These are phyloP conservation scores for Toxotes lorentzi DNA, from an alignment of 2,797 vertebrate species.

Conservation along the genomic window DNA sequence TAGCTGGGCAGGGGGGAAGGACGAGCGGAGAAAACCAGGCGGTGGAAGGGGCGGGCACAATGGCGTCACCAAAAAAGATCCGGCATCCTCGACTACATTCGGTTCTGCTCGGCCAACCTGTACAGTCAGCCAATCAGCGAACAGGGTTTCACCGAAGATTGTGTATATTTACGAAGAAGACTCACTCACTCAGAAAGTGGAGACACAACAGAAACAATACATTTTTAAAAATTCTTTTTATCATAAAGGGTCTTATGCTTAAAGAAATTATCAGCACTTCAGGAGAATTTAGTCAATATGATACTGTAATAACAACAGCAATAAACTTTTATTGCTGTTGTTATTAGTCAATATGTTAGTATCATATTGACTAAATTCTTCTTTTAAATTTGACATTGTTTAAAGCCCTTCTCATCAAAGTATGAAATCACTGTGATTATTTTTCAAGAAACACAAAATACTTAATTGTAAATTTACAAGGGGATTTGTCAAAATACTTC, in stretches of 20 bases:
- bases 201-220: not conserved
- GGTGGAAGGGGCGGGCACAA: conserved; percentile 52
- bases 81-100: conserved; percentile 38
- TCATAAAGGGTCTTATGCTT: not conserved
- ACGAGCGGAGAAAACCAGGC: conserved; percentile 45
- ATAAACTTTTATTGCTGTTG: not conserved
- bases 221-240: not conserved
- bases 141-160: conserved; percentile 27
- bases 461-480: no score
- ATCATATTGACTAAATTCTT: no score
- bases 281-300: no score
- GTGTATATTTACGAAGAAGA: not conserved
- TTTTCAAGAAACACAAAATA: no score
- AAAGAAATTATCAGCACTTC: not conserved
- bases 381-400: no score
- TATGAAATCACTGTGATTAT: no score
- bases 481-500: no score
- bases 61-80: conserved; percentile 35
- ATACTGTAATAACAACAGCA: no score
- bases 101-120: conserved; percentile 20
- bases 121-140: not conserved
- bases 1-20: conserved; percentile 64
- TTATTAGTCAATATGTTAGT: no score
- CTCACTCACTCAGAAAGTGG: not conserved
- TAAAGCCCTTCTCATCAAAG: no score